Evolutionary conservation across 1,140 invertebrate genomes (phyloP), one percentile per base, ranked within the genome.

Genomic region (Meloidogyne floridensis): DNA sequence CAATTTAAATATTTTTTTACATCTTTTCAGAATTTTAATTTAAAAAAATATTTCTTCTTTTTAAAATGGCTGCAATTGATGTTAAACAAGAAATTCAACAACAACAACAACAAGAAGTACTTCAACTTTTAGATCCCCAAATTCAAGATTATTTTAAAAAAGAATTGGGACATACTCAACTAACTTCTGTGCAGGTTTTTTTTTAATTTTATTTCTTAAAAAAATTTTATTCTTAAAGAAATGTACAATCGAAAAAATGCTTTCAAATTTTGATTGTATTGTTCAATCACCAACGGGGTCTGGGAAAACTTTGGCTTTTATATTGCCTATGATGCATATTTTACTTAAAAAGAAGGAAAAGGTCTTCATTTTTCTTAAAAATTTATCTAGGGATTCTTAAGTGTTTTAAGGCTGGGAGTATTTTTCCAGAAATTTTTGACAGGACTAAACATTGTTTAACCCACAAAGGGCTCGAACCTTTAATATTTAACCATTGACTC

Each of bases 271-370:
- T 65, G 88, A 89, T 83, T 90, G 89, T 69, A 85, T 90, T 51
- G 88, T 89, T 15, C 87, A 89, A 83, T 87, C 88, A 20, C 89
- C 89, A 13, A 89, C 88, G 9, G 88, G 88, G 56, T 87, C 87
- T 5, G 88, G 88, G 20, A 89, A 89, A 80, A 89, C 85, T 59
- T 83, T 89, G 13, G 87, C 81, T n/a, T 89, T 85, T 72, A 71
- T 88, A 59, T 59, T 89, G 13, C 88, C 88, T 2, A 81, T 82
- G 13, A 70, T 89, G n/a, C 83, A 90, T 70, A 87, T 89, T 75
- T 80, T 89, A 73, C 80, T 82, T 9, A 18, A 82, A 65, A 87
- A 83, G 53, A 74, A 76, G n/a, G 79, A 53, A 51, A 79, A 56
- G 15, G 43, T 42, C 8, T 56, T 3, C n/a, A 15, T 32, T 20